Base-by-base conservation (phyloP, 2,797 vertebrate genomes). In the Orestias chungarensis region DNA sequence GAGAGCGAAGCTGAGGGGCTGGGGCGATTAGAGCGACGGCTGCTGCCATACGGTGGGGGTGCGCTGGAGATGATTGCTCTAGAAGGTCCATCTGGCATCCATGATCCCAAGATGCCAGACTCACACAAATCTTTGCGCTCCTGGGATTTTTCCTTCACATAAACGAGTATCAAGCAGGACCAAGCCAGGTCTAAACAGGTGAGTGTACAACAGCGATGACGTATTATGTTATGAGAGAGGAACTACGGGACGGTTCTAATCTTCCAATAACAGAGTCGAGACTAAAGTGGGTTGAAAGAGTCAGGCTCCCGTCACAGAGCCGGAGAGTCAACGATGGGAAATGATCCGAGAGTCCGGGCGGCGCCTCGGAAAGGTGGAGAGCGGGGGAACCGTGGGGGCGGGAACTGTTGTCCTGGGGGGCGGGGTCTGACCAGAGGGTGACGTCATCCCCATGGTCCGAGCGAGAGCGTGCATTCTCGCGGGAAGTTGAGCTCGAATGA, bases 361-460 rank as follows among this genome's bases (percentile, higher is more conserved):
- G 84, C 88, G 76, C 84, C 14, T 50, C 50, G 76, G 68, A 47
- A 2, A 75, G 71, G 74, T 55, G 74, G 66, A 74, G 46, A 49
- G 55, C 59, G 50, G 75, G n/a, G 73, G 81, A 79, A 14, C 68
- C 52, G 14, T 71, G 68, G 82, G 83, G 89, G 89, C 88, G 91
- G 89, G 94, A 85, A 59, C 55, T 23, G 31, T 92, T 90, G 85
- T 88, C 88, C 90, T 49, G 75, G 84, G 33, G 91, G 89, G 92
- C 83, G 71, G 91, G 89, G 93, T 85, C 68, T 78, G 92, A 93
- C 93, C 95, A 85, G 88, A 85, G 84, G 89, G 95, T 85, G 89
- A 95, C 94, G 93, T 96, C 94, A 6, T 94, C 95, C 93, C 96
- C 94, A 47, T 96, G 96, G 95, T 98, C 96, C 74, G 94, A 96